Evolutionary conservation across 1,140 invertebrate genomes (phyloP).

Genomic region (Daktulosphaira vitifoliae): DNA sequence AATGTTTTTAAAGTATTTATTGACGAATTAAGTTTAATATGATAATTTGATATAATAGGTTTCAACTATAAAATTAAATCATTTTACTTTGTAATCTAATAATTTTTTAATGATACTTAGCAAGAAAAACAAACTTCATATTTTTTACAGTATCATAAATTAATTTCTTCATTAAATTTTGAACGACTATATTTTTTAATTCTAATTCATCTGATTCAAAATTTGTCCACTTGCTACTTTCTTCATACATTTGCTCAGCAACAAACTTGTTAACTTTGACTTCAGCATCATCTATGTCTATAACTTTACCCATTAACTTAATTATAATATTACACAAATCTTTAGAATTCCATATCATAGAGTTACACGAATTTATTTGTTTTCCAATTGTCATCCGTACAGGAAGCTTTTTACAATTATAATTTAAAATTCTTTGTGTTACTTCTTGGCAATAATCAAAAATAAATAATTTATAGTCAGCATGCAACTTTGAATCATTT

Average conservation of each 20-base stretch:
- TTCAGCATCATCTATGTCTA: conserved; percentile 4
- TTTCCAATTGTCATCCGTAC: neutral
- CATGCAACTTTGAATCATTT: neutral
- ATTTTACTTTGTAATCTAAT: no score
- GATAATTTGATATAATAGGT: no score
- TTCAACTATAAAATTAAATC: no score
- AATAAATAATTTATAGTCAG: conserved; percentile 3
- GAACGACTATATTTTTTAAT: conserved; percentile 11
- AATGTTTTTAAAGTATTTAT: no score
- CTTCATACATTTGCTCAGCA: conserved; percentile 4
- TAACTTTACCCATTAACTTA: neutral
- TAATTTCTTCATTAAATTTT: conserved; percentile 22
- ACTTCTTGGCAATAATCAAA: conserved; percentile 26
- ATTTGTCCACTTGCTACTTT: conserved; percentile 8
- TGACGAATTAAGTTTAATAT: no score
- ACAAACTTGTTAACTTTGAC: conserved; percentile 19
- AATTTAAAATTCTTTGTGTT: neutral
- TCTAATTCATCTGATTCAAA: conserved; percentile 9
- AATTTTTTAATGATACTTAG: neutral
- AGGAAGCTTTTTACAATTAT: neutral
- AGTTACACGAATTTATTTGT: neutral
- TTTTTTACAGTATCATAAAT: conserved; percentile 8
- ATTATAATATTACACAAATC: conserved; percentile 9
- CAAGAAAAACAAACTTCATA: conserved; percentile 4
- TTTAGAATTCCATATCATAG: neutral